Evolutionary conservation across 1,140 invertebrate genomes (phyloP).

Genomic region (Centruroides sculpturatus): DNA sequence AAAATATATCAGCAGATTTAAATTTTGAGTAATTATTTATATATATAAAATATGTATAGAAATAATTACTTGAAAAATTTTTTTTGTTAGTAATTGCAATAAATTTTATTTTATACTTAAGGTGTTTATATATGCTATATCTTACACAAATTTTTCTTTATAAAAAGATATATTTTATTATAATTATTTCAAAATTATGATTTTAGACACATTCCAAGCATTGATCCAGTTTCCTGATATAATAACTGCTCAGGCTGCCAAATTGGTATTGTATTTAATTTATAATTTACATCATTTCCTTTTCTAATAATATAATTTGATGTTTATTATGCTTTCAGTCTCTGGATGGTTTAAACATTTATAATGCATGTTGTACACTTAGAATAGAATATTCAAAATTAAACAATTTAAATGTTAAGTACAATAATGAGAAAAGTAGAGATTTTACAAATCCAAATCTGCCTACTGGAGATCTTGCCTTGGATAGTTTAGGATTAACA

Average conservation of each 20-base stretch:
- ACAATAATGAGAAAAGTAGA: slow-evolving; percentile 98
- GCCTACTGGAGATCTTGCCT: slow-evolving; percentile 71
- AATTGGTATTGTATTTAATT: slow-evolving; percentile 53
- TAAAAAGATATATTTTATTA: no score
- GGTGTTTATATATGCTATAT: no score
- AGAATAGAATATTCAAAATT: slow-evolving; percentile 98
- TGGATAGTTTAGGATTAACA: slow-evolving; percentile 32
- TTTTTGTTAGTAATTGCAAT: no score
- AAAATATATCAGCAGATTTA: no score
- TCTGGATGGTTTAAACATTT: slow-evolving; percentile 95
- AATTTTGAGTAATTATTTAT: no score
- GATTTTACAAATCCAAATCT: slow-evolving; percentile 97
- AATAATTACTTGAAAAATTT: no score
- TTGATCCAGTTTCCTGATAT: slow-evolving; percentile 96
- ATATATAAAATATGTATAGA: no score
- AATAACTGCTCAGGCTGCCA: slow-evolving; percentile 86
- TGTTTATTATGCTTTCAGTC: slow-evolving; percentile 40
- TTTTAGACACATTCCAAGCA: slow-evolving; percentile 94
- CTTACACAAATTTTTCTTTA: no score
- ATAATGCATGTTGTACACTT: slow-evolving; percentile 97
- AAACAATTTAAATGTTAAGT: slow-evolving; percentile 93
- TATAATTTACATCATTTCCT: slow-evolving; percentile 23
- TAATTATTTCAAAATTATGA: slow-evolving; percentile 9
- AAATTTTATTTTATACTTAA: no score
- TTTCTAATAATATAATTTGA: no score